Base-by-base conservation (phyloP, 1,140 invertebrate genomes). In the Spodoptera frugiperda region DNA sequence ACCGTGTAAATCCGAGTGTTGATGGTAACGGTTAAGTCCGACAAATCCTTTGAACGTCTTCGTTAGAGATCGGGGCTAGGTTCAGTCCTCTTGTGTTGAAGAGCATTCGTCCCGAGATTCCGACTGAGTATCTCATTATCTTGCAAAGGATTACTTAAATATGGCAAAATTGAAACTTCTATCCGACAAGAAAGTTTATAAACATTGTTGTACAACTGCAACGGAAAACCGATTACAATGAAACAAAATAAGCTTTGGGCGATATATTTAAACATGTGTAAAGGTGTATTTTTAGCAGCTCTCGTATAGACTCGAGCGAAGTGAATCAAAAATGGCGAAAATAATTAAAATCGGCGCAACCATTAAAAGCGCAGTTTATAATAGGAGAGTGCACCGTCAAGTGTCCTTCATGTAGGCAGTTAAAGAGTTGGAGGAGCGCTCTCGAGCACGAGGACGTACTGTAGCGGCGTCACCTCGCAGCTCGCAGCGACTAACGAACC, bases 341-440 rank as follows among this genome's bases (percentile, higher is more conserved):
- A 90, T 92, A 90, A 93, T 93, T 93, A 92, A 93, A 93, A 93
- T 91, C 88, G 87, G 85, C 87, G 88, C 88, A 88, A 88, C 91
- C 89, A 93, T 93, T 93, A 92, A 93, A 93, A 93, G 92, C 90
- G 91, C 92, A 93, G 90, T 92, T 92, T 93, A 92, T 92, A 92
- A 92, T 92, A 90, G 90, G 91, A 91, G 91, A 93, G 91, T 91
- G 90, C 89, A 89, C 82, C 73, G 88, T 92, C 79, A 82, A 93
- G 92, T 84, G 88, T 92, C 87, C 92, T 93, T 90, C 92, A 91
- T 93, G 91, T 93, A 93, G 92, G 92, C 91, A 93, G 92, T 93
- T 93, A 93, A 92, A 93, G 92, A 92, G 92, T 93, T 92, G 92
- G 90, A 92, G 89, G 87, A 88, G 91, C 87, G 87, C 90, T 80